A percentile compares a stretch with the other conserved stretches of the same genome.
These are phyloP conservation scores for Cephus nigrinus DNA, from an alignment of 2,888 invertebrate genomes.

Conservation along the genomic window DNA sequence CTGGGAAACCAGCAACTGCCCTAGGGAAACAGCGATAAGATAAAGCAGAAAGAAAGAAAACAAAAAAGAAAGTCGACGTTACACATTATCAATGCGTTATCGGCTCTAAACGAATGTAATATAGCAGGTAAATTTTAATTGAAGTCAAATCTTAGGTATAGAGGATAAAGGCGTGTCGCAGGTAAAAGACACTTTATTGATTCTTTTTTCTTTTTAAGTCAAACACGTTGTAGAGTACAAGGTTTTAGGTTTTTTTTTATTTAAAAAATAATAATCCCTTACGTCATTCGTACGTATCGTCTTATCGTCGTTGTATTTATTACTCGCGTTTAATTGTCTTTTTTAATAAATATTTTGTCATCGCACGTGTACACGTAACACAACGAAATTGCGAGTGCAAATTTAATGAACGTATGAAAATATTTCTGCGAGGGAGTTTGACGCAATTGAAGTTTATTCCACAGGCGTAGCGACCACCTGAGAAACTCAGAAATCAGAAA, in stretches of 20 bases:
- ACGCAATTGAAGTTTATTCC: constrained; percentile 58
- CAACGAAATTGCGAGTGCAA: too few species aligned
- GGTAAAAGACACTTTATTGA: too few species aligned
- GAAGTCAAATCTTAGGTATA: constrained; percentile 39
- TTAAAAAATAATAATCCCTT: too few species aligned
- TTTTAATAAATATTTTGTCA: too few species aligned
- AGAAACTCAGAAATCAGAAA: constrained; percentile 53
- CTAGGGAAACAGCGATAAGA: constrained; percentile 47
- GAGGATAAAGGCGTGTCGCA: background rate
- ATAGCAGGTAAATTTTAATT: constrained; percentile 14
- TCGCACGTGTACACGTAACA: too few species aligned
- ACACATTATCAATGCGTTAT: constrained; percentile 22
- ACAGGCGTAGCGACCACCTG: constrained; percentile 59
- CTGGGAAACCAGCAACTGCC: constrained; percentile 56
- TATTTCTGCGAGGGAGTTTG: constrained; percentile 13
- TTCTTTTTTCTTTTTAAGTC: too few species aligned
- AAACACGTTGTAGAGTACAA: too few species aligned
- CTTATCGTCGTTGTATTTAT: too few species aligned
- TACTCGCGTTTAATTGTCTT: too few species aligned
- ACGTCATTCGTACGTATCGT: too few species aligned
- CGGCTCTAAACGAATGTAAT: constrained; percentile 17
- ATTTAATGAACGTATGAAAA: too few species aligned
- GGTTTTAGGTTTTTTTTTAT: too few species aligned
- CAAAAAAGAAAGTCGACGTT: constrained; percentile 12
- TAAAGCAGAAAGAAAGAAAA: constrained; percentile 32